A percentile compares a stretch with the other conserved stretches of the same genome.
Evolutionary conservation across 2,113 vertebrate genomes (phyloP).

Genomic region (Tricholaema leucomelas): DNA sequence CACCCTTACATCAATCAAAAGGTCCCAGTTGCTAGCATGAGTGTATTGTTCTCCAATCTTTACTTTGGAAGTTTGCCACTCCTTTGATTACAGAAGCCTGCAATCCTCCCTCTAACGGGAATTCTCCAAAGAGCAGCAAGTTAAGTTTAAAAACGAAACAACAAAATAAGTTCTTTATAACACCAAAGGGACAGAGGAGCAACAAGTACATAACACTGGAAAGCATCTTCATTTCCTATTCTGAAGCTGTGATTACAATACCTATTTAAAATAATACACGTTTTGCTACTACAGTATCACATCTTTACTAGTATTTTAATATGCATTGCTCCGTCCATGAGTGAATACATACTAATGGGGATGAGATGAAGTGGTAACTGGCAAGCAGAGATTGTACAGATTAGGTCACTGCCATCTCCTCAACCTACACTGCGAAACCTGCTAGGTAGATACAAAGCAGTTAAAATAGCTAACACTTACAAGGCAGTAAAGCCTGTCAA

Average conservation of each 20-base stretch:
- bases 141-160: not conserved
- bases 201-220: not conserved
- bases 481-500: not conserved
- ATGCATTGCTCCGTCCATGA: not conserved
- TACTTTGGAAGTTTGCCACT: constrained; percentile 18
- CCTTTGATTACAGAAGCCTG: not conserved
- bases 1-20: not conserved
- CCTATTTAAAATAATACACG: fast-evolving
- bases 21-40: not conserved
- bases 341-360: not conserved
- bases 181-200: not conserved
- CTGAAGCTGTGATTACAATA: not conserved
- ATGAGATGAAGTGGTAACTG: fast-evolving
- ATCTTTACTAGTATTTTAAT: not conserved
- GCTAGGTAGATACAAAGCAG: too few relatives aligned
- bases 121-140: not conserved
- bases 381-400: fast-evolving
- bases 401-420: fast-evolving
- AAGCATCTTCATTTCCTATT: not conserved
- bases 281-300: not conserved
- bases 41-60: not conserved
- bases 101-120: not conserved
- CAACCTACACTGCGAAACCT: not conserved
- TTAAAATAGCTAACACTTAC: fast-evolving
- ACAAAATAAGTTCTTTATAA: not conserved